phyloP scores from a whole-genome alignment of 1,140 invertebrate species.

The Bradysia coprophila region DNA sequence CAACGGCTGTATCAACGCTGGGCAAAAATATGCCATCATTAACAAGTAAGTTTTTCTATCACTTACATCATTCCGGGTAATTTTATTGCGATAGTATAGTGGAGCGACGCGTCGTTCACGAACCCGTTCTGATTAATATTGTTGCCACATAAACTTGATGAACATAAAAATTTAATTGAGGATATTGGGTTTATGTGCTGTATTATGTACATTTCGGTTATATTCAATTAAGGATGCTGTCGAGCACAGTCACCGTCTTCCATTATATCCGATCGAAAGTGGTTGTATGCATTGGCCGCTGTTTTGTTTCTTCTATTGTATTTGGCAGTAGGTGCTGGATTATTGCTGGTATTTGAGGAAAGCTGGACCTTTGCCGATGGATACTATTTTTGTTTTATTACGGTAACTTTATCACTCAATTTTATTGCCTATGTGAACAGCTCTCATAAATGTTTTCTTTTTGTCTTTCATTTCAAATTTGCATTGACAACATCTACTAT shows the following conservation, averaged over 20 bases:
- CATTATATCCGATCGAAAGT: slow-evolving; percentile 24
- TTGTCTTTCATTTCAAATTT: too few species aligned
- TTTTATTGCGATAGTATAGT: not conserved
- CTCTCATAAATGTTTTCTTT: too few species aligned
- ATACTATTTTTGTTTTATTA: slow-evolving; percentile 89
- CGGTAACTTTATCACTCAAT: too few species aligned
- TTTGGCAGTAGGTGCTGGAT: slow-evolving; percentile 52
- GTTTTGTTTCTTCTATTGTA: slow-evolving; percentile 57
- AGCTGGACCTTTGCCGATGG: slow-evolving; percentile 85
- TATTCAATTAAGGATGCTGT: not conserved
- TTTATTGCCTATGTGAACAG: too few species aligned
- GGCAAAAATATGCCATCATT: slow-evolving; percentile 32
- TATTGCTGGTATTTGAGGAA: slow-evolving; percentile 58
- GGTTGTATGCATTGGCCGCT: slow-evolving; percentile 46
- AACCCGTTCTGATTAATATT: not conserved
- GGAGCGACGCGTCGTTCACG: not conserved
- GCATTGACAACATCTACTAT: too few species aligned
- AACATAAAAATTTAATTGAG: not conserved
- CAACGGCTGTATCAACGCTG: slow-evolving; percentile 52
- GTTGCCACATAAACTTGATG: too few species aligned
- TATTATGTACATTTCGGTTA: not conserved
- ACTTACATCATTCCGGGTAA: not conserved
- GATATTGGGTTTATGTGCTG: not conserved
- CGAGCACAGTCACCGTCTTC: not conserved
- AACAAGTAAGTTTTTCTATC: not conserved